A percentile compares a stretch with the other conserved stretches of the same genome.
phyloP scores from a whole-genome alignment of 1,140 invertebrate genomes.

The Acyrthosiphon pisum region DNA sequence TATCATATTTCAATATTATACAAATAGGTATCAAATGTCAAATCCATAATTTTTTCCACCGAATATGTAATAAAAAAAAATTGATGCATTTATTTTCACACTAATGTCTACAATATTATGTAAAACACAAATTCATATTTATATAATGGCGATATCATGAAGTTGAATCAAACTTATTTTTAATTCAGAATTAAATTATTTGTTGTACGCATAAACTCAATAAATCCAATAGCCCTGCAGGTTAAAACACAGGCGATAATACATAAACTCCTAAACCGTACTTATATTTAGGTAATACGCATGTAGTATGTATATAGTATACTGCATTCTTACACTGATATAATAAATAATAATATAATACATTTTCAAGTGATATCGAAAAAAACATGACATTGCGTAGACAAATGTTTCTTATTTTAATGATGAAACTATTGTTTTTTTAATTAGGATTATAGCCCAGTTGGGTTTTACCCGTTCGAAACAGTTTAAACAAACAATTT shows the following conservation, averaged over 20 bases:
- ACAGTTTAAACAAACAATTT: not conserved
- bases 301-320: not conserved
- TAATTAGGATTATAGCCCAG: not conserved
- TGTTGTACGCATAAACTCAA: not conserved
- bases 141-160: not conserved
- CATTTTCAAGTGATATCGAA: not conserved
- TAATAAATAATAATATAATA: not conserved
- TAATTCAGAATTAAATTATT: not conserved
- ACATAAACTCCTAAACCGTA: no score
- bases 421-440: not conserved
- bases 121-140: not conserved
- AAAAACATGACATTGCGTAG: not conserved
- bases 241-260: not conserved
- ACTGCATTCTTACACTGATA: not conserved
- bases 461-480: not conserved
- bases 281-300: no score
- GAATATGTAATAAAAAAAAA: not conserved
- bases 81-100: not conserved
- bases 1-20: not conserved
- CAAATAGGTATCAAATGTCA: not conserved
- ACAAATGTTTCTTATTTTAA: not conserved
- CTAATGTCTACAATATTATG: not conserved
- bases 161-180: not conserved
- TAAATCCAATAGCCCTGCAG: not conserved
- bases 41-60: not conserved